Base-by-base conservation (phyloP, 2,797 vertebrate genomes). In the Typhlichthys eigenmanni region DNA sequence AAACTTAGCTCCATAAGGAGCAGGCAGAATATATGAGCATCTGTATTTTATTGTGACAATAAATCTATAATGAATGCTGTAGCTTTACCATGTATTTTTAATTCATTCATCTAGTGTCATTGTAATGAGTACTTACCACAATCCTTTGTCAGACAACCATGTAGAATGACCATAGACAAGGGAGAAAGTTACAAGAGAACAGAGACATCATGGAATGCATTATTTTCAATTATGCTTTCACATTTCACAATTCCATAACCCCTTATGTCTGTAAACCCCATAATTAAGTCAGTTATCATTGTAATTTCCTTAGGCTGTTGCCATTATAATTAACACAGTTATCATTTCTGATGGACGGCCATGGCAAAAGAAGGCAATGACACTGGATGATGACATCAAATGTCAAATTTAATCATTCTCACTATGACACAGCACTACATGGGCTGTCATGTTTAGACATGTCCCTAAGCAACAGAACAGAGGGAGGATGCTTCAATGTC, bases 401-500 rank as follows among this genome's bases (percentile, higher is more conserved):
- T 86, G 82, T 84, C 80, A 85, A 76, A 74, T 32, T 56, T 85
- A 84, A 85, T 85, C 66, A 79, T 78, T 78, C 74, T 83, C 74
- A 76, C 66, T 85, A 77, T 75, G 76, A 79, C 71, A 84, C 62
- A 74, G 68, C 73, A 70, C 59, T 64, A 54, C 0, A 48, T 74
- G 61, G 64, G 69, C 63, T 77, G 68, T 72, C 73, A 38, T 74
- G 84, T 80, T 76, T 65, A 75, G 68, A 69, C 62, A 60, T 13
- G 87, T 87, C 70, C 81, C 87, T 71, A 79, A 72, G 85, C 85
- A 88, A 88, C 87, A 64, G 71, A 66, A 69, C 71, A 69, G 70
- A 62, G 60, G 61, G 63, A 43, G 60, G 70, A 75, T 50, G 57
- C 67, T 75, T 78, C 59, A 63, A 24, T 64, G 17, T 58, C 58